Evolutionary conservation across 2,888 invertebrate species (phyloP), one percentile per base, ranked within the genome.

Genomic region (Abrostola triplasia): DNA sequence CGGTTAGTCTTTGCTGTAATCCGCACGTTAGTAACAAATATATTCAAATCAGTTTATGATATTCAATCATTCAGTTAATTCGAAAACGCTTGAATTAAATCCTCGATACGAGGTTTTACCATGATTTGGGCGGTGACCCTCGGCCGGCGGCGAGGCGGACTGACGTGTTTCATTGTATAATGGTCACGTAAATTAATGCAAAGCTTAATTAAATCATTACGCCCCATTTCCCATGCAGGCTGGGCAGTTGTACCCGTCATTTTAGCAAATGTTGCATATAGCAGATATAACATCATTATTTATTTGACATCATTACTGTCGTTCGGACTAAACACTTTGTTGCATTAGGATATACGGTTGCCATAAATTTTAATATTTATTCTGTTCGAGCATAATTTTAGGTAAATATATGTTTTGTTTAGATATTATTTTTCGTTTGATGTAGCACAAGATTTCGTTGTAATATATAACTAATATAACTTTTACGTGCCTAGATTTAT

Each of bases 141-240:
- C 44, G 36, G 48, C 37, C 59, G 40, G 44, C 11, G 62, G 58
- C 64, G 5, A 12, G 63, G 41, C 53, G 36, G 58, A 49, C 59
- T 70, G 75, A 70, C 69, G 61, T 72, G 55, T 63, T 73, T 59
- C 76, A 75, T 69, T 62, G 73, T 75, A 68, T 79, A 70, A 70
- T 68, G 65, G 59, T 60, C 60, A 35, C 73, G 67, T 76, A 64
- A 67, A 77, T 76, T 67, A 69, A 56, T 60, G 51, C 57, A 55
- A 51, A 67, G 73, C 70, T 73, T 77, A 65, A 77, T 77, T 79
- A 67, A 79, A 76, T 67, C 76, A 73, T 76, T 63, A 76, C 76
- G 61, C 72, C 49, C 72, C 66, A 75, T 72, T 72, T 75, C 49
- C 60, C 52, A 49, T 41, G 57, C 37, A 52, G 71, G 76, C 55